Conservation (phyloP, 2,797 vertebrate species). For the Cryptoblepharus egeriae region DNA sequence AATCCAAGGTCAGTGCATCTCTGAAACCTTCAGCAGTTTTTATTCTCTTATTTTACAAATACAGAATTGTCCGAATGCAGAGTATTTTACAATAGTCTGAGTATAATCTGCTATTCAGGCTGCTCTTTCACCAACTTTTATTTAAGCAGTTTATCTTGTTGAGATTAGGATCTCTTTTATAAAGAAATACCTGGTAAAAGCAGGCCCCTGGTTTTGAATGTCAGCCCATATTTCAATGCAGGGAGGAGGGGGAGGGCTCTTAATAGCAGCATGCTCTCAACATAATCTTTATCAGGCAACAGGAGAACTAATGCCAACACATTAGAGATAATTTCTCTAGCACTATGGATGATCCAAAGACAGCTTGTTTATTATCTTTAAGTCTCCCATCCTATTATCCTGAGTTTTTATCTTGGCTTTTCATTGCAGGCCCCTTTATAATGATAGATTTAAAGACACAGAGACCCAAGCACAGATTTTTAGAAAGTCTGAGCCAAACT, state of each 20-base stretch:
- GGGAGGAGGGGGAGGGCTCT: slow-evolving; percentile 30
- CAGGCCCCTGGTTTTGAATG: slow-evolving; percentile 71
- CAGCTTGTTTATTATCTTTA: slow-evolving; percentile 55
- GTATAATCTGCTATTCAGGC: slow-evolving; percentile 60
- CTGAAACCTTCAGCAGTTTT: slow-evolving; percentile 36
- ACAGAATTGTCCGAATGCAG: slow-evolving; percentile 58
- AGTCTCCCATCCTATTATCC: slow-evolving; percentile 20
- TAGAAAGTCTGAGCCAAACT: background rate
- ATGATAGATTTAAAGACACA: slow-evolving; percentile 10
- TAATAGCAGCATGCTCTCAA: slow-evolving; percentile 58
- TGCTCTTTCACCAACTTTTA: slow-evolving; percentile 74
- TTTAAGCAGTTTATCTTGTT: slow-evolving; percentile 76
- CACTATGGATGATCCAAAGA: slow-evolving; percentile 40
- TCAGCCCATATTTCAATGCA: slow-evolving; percentile 70
- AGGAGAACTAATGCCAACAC: slow-evolving; percentile 65
- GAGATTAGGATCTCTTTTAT: slow-evolving; percentile 74
- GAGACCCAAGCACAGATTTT: background rate
- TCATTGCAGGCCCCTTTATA: slow-evolving; percentile 24
- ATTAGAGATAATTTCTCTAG: slow-evolving; percentile 60
- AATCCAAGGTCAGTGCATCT: slow-evolving; percentile 48
- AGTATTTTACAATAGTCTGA: slow-evolving; percentile 59
- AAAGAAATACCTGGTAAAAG: slow-evolving; percentile 71
- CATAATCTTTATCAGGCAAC: slow-evolving; percentile 62
- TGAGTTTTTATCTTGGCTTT: slow-evolving; percentile 36
- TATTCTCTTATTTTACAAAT: slow-evolving; percentile 51